phyloP scores from a whole-genome alignment of 1,140 invertebrate species.

The Nasonia giraulti region DNA sequence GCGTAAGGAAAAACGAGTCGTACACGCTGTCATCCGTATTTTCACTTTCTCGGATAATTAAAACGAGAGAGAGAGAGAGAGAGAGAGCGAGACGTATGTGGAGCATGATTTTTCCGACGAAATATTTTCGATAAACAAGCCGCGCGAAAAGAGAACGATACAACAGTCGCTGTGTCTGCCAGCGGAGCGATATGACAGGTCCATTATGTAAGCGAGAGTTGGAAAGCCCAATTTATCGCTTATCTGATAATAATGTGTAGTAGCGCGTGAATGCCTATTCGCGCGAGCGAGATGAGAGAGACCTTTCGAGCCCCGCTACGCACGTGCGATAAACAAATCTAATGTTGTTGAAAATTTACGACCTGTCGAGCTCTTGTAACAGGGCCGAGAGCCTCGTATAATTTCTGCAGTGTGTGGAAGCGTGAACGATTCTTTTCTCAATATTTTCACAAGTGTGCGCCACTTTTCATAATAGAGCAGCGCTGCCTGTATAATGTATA shows the following conservation, averaged over 20 bases:
- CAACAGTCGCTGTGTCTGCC: background rate
- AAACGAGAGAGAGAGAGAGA: background rate
- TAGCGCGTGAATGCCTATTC: background rate
- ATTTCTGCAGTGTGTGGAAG: no score
- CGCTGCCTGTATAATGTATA: no score
- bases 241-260: constrained; percentile 28
- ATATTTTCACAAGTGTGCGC: background rate
- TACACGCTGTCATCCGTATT: background rate
- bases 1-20: background rate
- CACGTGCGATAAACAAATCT: background rate
- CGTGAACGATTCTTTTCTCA: background rate
- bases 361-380: background rate
- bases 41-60: background rate
- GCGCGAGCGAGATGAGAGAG: background rate
- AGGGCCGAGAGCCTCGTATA: no score
- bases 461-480: no score
- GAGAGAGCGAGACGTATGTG: background rate
- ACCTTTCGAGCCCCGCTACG: background rate
- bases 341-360: background rate
- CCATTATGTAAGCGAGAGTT: background rate
- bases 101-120: background rate
- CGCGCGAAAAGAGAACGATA: background rate
- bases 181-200: background rate
- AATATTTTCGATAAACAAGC: background rate
- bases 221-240: constrained; percentile 14